Base-by-base conservation (phyloP, 2,888 invertebrate genomes). In the Sesia apiformis region DNA sequence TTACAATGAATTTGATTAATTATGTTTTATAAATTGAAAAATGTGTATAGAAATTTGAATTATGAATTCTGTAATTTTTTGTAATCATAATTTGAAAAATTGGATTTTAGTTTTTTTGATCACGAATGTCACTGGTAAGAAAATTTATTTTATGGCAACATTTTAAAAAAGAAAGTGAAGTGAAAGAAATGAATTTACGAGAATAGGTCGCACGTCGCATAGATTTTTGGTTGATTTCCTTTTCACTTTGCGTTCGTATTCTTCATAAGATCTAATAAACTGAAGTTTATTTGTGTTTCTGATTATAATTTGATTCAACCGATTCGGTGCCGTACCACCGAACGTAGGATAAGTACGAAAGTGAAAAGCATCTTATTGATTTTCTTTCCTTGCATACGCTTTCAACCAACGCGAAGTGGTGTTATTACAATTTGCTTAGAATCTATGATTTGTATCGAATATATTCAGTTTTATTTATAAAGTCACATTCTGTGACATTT, bases 151-250 rank as follows among this genome's bases (percentile, higher is more conserved):
- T 52, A 52, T 82, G 81, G 87, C 77, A 87, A 88, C 86, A 83
- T 81, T 84, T 79, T 74, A 83, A 88, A 55, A 87, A 88, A 85
- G 84, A 84, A 86, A 87, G 84, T 84, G 84, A 84, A 84, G 85
- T 83, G 86, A 88, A 86, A 87, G 88, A 89, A 87, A 88, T 88
- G 88, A 84, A 87, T 84, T 86, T 87, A 85, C 87, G 85, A 84
- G 88, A 88, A 87, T 88, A 89, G 88, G 86, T 86, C 86, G 86
- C 85, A 74, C 84, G 83, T 88, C 81, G 87, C 79, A 86, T 87
- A 89, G 86, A 86, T 88, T 88, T 89, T 89, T 88, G 87, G 87
- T 88, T 88, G 88, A 87, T 87, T 89, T 89, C 86, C 81, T 89
- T 89, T 88, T 84, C 87, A 87, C 85, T 88, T 89, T 88, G 82